Percentiles rank a stretch among this genome's conserved stretches.
These are phyloP conservation scores for Myotis daubentonii DNA, from an alignment of 2,797 vertebrate genomes.

Conservation along the genomic window DNA sequence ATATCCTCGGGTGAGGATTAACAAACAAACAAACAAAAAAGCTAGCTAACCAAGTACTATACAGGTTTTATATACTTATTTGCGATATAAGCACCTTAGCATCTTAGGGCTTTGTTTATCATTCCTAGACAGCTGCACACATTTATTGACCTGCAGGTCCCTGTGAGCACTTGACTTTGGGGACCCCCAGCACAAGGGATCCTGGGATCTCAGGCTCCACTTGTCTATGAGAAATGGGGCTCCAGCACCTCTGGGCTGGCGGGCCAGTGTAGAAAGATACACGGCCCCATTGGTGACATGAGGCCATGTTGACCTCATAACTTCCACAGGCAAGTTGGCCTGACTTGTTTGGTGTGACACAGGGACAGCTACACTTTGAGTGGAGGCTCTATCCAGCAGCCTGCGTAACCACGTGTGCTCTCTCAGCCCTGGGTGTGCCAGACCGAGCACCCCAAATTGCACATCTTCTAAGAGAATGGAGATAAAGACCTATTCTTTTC, in stretches of 20 bases:
- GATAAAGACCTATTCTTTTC: neutral
- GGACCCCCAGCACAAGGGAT: neutral
- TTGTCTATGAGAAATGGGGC: neutral
- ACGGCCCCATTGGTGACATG: fast-evolving
- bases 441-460: neutral
- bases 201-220: neutral
- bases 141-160: neutral
- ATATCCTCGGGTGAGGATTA: neutral
- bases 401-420: neutral
- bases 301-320: neutral
- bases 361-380: neutral
- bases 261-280: neutral
- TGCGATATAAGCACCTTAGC: too few species aligned
- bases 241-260: neutral
- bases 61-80: neutral
- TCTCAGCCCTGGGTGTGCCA: neutral
- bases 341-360: neutral
- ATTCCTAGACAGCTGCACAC: neutral
- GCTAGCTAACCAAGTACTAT: neutral
- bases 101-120: neutral
- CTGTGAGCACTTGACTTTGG: neutral
- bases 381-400: neutral
- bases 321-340: neutral
- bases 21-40: neutral
- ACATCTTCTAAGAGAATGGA: neutral